Conservation (phyloP, 2,888 invertebrate species). For the Poecilus cupreus region DNA sequence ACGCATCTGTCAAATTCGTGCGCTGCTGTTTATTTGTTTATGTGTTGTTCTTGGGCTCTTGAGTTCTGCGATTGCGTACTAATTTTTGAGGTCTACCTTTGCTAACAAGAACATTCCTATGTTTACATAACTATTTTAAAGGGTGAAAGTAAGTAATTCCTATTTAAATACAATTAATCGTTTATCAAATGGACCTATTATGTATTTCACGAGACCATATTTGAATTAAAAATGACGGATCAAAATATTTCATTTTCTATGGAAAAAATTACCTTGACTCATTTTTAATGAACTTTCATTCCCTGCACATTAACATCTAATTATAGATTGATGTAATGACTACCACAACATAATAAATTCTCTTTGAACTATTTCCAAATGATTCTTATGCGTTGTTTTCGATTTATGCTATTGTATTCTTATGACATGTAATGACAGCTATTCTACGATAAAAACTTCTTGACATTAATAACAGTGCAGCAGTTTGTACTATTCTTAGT, state of each 20-base stretch:
- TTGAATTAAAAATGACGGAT: neutral
- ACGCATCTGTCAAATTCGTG: slow-evolving; percentile 54
- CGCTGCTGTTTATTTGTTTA: slow-evolving; percentile 58
- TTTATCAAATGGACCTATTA: neutral
- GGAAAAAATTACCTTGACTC: slow-evolving; percentile 4
- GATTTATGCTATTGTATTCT: neutral
- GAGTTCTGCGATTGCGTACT: slow-evolving; percentile 58
- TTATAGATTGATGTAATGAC: neutral
- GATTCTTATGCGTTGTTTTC: neutral
- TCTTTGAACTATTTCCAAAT: neutral
- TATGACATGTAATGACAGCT: neutral
- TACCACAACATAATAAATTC: neutral
- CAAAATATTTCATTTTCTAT: neutral
- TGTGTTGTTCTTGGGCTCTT: slow-evolving; percentile 46
- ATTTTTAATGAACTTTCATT: slow-evolving; percentile 23
- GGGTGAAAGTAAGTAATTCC: slow-evolving; percentile 44
- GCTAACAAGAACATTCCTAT: slow-evolving; percentile 52
- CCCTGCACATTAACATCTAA: neutral
- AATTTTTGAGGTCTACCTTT: slow-evolving; percentile 44
- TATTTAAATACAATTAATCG: neutral
- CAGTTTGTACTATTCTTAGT: neutral
- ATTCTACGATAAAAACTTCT: neutral
- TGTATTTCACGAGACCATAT: neutral
- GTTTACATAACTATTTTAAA: slow-evolving; percentile 56
- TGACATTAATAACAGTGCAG: neutral